Conservation (phyloP, 1,140 invertebrate species). For the Leptestheria dahalacensis region DNA sequence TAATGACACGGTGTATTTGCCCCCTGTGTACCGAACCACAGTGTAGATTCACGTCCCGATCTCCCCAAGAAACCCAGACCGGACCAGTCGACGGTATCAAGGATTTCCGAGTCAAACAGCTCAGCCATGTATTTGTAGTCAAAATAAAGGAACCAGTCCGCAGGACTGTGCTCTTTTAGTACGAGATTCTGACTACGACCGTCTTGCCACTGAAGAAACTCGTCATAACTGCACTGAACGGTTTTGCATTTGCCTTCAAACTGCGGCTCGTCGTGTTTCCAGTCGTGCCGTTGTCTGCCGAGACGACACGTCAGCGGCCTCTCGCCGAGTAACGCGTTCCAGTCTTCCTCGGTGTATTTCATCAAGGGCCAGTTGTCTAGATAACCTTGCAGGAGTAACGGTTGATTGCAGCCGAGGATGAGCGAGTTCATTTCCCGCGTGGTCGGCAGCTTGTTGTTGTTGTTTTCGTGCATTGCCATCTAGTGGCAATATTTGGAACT, state of each 20-base stretch:
- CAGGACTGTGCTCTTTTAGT: neutral
- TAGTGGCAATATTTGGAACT: neutral
- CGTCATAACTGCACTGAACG: conserved; percentile 38
- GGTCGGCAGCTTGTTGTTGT: neutral
- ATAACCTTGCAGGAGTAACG: conserved; percentile 1
- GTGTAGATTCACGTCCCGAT: conserved; percentile 50
- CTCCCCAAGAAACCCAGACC: conserved; percentile 55
- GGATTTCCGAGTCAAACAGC: conserved; percentile 40
- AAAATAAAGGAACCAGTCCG: conserved; percentile 53
- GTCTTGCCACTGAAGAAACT: conserved; percentile 38
- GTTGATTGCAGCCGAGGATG: neutral
- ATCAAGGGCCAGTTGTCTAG: conserved; percentile 6
- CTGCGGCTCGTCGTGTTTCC: conserved; percentile 34
- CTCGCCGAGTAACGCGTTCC: conserved; percentile 19
- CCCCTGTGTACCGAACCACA: conserved; percentile 78
- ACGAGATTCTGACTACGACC: conserved; percentile 9
- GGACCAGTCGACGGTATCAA: conserved; percentile 51
- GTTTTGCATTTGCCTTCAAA: conserved; percentile 52
- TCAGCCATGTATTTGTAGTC: conserved; percentile 69
- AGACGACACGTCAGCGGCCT: conserved; percentile 20
- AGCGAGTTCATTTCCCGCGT: neutral
- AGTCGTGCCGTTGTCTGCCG: conserved; percentile 10
- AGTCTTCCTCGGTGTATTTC: conserved; percentile 18
- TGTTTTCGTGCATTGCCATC: neutral
- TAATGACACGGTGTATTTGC: conserved; percentile 86